Evolutionary conservation across 2,888 invertebrate species (phyloP).

Genomic region (Leptinotarsa haldemani): DNA sequence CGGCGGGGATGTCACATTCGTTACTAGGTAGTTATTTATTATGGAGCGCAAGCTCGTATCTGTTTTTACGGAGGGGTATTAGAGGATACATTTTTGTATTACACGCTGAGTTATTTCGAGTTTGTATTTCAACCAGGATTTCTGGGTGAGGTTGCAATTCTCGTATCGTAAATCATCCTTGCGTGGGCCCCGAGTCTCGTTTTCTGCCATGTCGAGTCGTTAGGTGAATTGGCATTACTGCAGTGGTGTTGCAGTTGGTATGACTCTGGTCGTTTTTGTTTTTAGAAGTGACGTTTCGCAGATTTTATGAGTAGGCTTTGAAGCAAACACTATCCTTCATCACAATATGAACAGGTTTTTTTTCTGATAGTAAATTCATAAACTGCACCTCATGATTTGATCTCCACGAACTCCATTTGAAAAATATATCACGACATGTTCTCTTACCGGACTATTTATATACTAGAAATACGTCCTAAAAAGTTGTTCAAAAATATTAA

Average conservation of each 20-base stretch:
- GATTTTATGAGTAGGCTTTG: no score
- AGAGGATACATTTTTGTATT: constrained; percentile 8
- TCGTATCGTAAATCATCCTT: constrained; percentile 1
- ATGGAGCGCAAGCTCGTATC: not conserved
- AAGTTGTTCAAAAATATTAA: no score
- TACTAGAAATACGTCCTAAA: no score
- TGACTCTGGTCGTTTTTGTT: no score
- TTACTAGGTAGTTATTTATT: constrained; percentile 13
- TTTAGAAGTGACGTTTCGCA: no score
- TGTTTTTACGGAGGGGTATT: not conserved
- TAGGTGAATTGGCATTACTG: not conserved
- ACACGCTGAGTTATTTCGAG: not conserved
- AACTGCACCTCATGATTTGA: no score
- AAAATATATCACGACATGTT: no score
- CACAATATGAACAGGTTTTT: no score
- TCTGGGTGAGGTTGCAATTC: not conserved
- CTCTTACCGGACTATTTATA: no score
- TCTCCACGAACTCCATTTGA: no score
- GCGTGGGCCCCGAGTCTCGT: not conserved
- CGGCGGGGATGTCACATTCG: not conserved
- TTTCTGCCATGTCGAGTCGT: not conserved
- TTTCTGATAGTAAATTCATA: no score
- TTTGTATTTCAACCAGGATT: not conserved
- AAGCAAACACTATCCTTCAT: no score
- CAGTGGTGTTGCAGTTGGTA: not conserved